phyloP scores from a whole-genome alignment of 2,888 invertebrate genomes.

The Anodontia alba region DNA sequence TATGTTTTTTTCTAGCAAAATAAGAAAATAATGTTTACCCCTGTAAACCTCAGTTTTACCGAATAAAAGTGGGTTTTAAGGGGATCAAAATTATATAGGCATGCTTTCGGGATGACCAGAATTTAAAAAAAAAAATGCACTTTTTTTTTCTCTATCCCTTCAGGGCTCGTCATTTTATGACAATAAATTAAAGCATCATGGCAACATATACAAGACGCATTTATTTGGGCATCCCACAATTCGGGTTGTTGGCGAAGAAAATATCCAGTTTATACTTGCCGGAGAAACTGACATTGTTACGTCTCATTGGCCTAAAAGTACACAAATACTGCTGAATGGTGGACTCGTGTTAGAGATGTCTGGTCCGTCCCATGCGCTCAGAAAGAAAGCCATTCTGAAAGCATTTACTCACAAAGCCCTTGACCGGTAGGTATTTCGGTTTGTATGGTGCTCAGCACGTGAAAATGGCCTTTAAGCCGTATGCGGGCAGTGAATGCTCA shows the following conservation, averaged over 20 bases:
- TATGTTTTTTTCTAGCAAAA: too few relatives aligned
- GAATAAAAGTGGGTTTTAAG: too few relatives aligned
- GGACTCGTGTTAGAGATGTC: conserved; percentile 67
- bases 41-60: too few relatives aligned
- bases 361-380: conserved; percentile 64
- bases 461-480: too few relatives aligned
- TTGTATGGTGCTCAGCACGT: neutral
- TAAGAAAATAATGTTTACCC: too few relatives aligned
- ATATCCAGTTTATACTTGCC: conserved; percentile 69
- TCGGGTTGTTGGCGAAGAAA: conserved; percentile 72
- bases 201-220: conserved; percentile 76
- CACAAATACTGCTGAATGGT: conserved; percentile 72
- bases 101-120: too few relatives aligned
- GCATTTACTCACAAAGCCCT: conserved; percentile 73
- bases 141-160: too few relatives aligned
- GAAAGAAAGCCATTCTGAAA: conserved; percentile 68
- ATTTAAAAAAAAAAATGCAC: too few relatives aligned
- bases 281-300: conserved; percentile 71
- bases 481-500: too few relatives aligned
- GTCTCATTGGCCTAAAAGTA: conserved; percentile 51
- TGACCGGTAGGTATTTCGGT: conserved; percentile 40
- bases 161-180: conserved; percentile 71
- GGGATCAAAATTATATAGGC: too few relatives aligned
- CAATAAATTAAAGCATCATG: conserved; percentile 60
- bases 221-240: conserved; percentile 75